Evolutionary conservation across 2,888 invertebrate species (phyloP), one percentile per base, ranked within the genome.

Genomic region (Caenorhabditis japonica): DNA sequence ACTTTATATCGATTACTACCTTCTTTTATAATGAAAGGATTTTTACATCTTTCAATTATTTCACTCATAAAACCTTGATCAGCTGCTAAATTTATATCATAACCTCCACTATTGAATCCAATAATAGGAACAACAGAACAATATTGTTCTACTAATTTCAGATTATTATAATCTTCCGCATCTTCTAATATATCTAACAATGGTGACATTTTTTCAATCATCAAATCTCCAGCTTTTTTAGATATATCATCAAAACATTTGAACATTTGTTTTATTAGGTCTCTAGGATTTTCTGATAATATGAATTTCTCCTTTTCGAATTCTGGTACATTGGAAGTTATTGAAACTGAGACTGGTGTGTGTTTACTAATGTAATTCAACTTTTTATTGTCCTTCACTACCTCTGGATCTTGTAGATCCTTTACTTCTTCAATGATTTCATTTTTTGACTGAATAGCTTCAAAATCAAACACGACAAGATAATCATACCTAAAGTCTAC

Each of bases 1-100:
- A 46, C 47, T 21, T 66, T 66, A 47, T 66, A 66, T 66, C 66
- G n/a, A n/a, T n/a, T 56, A 41, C 58, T 66, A 56, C 66, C 68
- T 58, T 68, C 68, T 56, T 68, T 68, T 4, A 68, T 68, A 21
- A 68, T 15, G 27, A 68, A 51, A 41, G 68, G 58, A 21, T 68
- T 33, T 17, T 39, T 33, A 51, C 38, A 21, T 41, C 43, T 51
- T 49, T 43, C 10, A 27, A 59, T 27, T 43, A 58, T 41, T 56
- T 51, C 59, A 34, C 51, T 58, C 68, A 68, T 68, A 43, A 68
- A 59, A 59, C 59, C 68, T 58, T 68, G 13, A 30, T 30, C 33
- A 59, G 58, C 39, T 47, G 47, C 41, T 33, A 68, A 19, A 51
- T 66, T 66, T 49, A 66, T 66, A 49, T 66, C 56, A 56, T 58